These are phyloP conservation scores for Dolichomitus sp. DNA, from an alignment of 2,888 invertebrate genomes.

Conservation along the genomic window DNA sequence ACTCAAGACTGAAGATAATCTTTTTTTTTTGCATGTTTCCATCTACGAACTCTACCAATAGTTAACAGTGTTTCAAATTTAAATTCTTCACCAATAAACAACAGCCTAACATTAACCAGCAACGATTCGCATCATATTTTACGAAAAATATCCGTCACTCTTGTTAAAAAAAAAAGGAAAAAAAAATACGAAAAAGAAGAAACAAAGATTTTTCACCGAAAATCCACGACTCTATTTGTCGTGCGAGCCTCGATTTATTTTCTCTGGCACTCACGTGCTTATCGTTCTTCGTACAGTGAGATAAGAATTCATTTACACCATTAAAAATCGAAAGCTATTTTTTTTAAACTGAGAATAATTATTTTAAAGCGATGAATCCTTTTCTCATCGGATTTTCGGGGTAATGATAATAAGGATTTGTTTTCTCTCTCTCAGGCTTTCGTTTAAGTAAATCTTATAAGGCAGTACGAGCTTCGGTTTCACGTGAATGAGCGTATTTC, in stretches of 20 bases:
- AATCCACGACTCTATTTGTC: constrained; percentile 10
- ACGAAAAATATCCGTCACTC: constrained; percentile 64
- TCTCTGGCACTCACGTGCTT: neutral
- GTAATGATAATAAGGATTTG: constrained; percentile 23
- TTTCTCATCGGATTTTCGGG: constrained; percentile 17
- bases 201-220: constrained; percentile 17
- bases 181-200: constrained; percentile 19
- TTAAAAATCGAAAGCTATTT: neutral
- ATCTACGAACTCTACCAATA: constrained; percentile 68
- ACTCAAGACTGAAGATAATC: constrained; percentile 39
- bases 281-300: neutral
- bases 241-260: neutral
- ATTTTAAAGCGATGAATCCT: constrained; percentile 14
- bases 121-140: constrained; percentile 64
- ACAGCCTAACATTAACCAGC: constrained; percentile 69
- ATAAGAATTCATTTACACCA: neutral
- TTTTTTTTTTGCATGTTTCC: constrained; percentile 39
- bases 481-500: constrained; percentile 1
- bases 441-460: constrained; percentile 58
- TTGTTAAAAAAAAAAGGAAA: constrained; percentile 54
- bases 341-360: constrained; percentile 40
- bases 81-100: constrained; percentile 71
- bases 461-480: constrained; percentile 53
- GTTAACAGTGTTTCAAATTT: constrained; percentile 71
- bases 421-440: constrained; percentile 30